These are phyloP conservation scores for Boulengeromyrus knoepffleri DNA, from an alignment of 2,113 vertebrate genomes.

Conservation along the genomic window DNA sequence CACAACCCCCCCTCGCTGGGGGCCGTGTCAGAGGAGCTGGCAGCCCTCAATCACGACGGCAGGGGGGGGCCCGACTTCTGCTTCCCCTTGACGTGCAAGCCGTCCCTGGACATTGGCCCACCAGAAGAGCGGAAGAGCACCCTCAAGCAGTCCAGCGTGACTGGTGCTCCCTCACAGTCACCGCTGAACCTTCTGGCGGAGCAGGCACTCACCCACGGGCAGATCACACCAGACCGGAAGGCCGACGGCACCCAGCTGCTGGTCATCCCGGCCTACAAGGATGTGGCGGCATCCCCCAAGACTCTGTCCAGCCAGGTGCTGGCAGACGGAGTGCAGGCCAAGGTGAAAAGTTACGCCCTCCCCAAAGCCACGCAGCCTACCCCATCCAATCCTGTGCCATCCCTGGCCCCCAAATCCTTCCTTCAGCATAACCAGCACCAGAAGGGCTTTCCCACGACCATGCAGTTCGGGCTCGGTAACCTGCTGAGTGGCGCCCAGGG, in stretches of 20 bases:
- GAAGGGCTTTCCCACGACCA: conserved; percentile 53
- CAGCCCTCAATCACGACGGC: conserved; percentile 50
- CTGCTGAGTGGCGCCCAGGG: conserved; percentile 44
- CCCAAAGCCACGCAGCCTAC: neutral
- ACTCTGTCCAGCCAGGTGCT: conserved; percentile 17
- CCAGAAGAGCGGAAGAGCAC: neutral
- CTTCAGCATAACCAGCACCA: conserved; percentile 58
- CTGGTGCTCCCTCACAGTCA: conserved; percentile 48
- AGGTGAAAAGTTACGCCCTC: conserved; percentile 13
- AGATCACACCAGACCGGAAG: conserved; percentile 67
- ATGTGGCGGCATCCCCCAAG: conserved; percentile 32
- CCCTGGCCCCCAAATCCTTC: conserved; percentile 60
- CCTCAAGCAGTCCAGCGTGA: neutral
- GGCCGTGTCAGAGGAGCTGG: conserved; percentile 58
- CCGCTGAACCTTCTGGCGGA: conserved; percentile 68
- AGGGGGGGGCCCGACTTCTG: conserved; percentile 51
- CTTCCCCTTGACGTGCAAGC: conserved; percentile 32
- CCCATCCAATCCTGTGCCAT: conserved; percentile 37
- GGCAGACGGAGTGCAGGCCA: conserved; percentile 18
- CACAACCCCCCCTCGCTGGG: conserved; percentile 54
- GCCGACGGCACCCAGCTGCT: conserved; percentile 41
- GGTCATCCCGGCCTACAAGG: conserved; percentile 50
- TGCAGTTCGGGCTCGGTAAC: conserved; percentile 36
- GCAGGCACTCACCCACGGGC: conserved; percentile 60
- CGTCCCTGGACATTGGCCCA: conserved; percentile 18